phyloP scores from a whole-genome alignment of 2,888 invertebrate genomes.

The Leptopilina myrica region DNA sequence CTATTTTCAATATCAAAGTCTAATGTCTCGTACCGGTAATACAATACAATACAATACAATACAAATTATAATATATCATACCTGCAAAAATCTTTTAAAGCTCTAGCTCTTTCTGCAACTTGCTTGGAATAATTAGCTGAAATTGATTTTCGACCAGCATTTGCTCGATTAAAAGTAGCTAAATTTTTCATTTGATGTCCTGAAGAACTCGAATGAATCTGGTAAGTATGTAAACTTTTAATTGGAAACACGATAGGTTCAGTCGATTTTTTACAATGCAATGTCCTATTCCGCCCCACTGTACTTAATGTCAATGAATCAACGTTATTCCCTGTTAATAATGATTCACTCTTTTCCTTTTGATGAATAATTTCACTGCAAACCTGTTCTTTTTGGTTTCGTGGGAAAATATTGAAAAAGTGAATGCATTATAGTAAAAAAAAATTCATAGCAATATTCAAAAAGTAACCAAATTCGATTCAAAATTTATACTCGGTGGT shows the following conservation, averaged over 20 bases:
- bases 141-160: slow-evolving; percentile 25
- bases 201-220: not conserved
- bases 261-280: not conserved
- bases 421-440: too few relatives aligned
- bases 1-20: too few relatives aligned
- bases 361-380: not conserved
- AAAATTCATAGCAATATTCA: too few relatives aligned
- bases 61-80: slow-evolving; percentile 6
- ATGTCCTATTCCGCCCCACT: not conserved
- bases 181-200: slow-evolving; percentile 23
- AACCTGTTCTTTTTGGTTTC: not conserved
- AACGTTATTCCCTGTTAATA: not conserved
- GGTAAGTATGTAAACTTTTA: not conserved
- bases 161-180: slow-evolving; percentile 22
- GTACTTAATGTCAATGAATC: not conserved
- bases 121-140: slow-evolving; percentile 10
- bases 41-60: not conserved
- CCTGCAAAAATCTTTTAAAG: slow-evolving; percentile 14
- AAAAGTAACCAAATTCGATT: too few relatives aligned
- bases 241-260: not conserved
- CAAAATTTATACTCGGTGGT: too few relatives aligned
- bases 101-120: not conserved
- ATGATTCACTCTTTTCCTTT: not conserved
- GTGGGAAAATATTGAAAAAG: not conserved
- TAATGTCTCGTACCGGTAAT: too few relatives aligned